Conservation (phyloP, 1,140 invertebrate species). For the Zaprionus capensis region DNA sequence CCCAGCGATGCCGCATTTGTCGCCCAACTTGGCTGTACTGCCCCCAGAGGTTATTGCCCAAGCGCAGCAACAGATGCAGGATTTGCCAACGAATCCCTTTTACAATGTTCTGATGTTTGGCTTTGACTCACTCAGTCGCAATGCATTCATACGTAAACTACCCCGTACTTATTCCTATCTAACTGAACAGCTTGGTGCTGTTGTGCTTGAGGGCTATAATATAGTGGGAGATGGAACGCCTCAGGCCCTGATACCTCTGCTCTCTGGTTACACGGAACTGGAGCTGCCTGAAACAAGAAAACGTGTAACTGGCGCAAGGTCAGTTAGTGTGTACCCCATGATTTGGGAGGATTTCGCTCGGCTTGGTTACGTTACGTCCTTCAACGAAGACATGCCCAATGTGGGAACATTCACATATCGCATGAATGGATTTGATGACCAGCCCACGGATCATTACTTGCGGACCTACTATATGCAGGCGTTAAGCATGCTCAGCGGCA, state of each 20-base stretch:
- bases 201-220: conserved; percentile 93
- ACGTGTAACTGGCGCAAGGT: conserved; percentile 86
- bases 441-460: conserved; percentile 96
- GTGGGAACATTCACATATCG: conserved; percentile 96
- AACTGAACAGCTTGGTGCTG: conserved; percentile 88
- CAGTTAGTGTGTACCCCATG: conserved; percentile 92
- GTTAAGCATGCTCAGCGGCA: conserved; percentile 85
- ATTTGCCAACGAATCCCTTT: conserved; percentile 52
- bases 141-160: conserved; percentile 93
- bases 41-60: conserved; percentile 62
- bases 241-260: conserved; percentile 95
- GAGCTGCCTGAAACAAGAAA: conserved; percentile 95
- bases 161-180: conserved; percentile 93
- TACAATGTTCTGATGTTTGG: conserved; percentile 94
- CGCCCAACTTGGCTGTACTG: conserved; percentile 58
- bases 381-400: conserved; percentile 93
- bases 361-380: conserved; percentile 90
- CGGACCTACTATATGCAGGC: conserved; percentile 90
- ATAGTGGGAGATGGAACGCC: conserved; percentile 98
- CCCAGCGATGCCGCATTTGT: conserved; percentile 47
- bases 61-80: conserved; percentile 62
- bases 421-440: conserved; percentile 92
- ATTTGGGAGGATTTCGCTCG: conserved; percentile 91
- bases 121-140: conserved; percentile 95
- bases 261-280: conserved; percentile 94